These are phyloP conservation scores for Caenorhabditis wallacei DNA, from an alignment of 2,888 invertebrate species.

Conservation along the genomic window DNA sequence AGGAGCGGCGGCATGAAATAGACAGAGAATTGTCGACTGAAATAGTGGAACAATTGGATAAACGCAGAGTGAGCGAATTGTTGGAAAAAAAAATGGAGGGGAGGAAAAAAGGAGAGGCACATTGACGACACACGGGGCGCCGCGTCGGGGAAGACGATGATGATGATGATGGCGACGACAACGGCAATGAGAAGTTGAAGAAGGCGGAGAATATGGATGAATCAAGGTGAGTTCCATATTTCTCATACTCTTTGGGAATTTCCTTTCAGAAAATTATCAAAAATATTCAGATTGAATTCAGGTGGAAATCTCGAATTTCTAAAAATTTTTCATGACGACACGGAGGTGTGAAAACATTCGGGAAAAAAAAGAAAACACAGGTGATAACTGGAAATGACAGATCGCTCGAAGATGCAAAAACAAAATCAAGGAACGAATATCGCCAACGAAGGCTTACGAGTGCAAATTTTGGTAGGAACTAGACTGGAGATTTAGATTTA, in stretches of 20 bases:
- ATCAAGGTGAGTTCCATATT: background rate
- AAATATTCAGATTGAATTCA: no score
- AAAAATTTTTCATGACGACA: background rate
- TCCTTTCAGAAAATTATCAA: no score
- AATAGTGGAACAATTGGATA: background rate
- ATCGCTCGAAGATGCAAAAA: background rate
- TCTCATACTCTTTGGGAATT: no score
- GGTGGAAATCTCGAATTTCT: background rate
- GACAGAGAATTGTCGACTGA: slow-evolving; percentile 1
- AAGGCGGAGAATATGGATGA: slow-evolving; percentile 11
- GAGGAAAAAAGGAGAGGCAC: slow-evolving; percentile 22
- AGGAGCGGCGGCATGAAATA: slow-evolving; percentile 19
- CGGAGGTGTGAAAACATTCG: background rate
- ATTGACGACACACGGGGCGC: slow-evolving; percentile 20
- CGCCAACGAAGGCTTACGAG: background rate
- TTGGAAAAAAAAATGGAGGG: slow-evolving; percentile 10
- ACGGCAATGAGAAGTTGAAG: background rate
- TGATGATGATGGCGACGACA: background rate
- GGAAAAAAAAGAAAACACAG: slow-evolving; percentile 4
- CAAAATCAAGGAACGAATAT: background rate
- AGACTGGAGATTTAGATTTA: background rate
- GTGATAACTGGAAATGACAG: background rate
- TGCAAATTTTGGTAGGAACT: background rate
- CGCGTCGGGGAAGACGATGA: slow-evolving; percentile 10
- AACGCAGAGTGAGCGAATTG: slow-evolving; percentile 30